Evolutionary conservation across 2,797 vertebrate genomes (phyloP).

Genomic region (Sebastiscus tertius): DNA sequence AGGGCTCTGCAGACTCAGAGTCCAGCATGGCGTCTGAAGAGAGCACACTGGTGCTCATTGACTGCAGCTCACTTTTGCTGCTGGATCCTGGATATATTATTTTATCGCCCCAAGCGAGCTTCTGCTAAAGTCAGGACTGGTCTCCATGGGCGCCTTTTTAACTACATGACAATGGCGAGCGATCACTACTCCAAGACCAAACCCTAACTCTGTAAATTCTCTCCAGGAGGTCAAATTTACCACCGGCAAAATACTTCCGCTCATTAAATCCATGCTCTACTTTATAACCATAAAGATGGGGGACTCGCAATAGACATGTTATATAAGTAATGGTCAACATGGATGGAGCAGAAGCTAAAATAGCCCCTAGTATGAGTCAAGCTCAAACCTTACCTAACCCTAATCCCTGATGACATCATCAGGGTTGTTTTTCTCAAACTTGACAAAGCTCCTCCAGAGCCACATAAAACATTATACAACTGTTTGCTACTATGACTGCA

Average conservation of each 20-base stretch:
- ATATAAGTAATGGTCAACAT: neutral
- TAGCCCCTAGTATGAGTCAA: neutral
- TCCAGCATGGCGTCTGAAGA: too few species aligned
- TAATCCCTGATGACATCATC: conserved; percentile 2
- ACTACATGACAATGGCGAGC: too few species aligned
- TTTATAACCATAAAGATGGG: neutral
- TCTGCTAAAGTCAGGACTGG: too few species aligned
- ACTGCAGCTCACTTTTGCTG: neutral
- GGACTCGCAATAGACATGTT: neutral
- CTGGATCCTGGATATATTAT: neutral
- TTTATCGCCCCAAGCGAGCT: too few species aligned
- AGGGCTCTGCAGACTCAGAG: too few species aligned
- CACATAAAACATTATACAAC: neutral
- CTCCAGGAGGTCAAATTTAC: too few species aligned
- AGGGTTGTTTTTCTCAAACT: neutral
- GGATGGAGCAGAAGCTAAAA: neutral
- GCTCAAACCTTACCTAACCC: neutral
- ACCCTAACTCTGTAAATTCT: too few species aligned
- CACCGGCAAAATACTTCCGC: too few species aligned
- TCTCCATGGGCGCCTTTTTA: too few species aligned
- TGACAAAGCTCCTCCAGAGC: neutral
- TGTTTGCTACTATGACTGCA: neutral
- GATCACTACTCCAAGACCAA: too few species aligned
- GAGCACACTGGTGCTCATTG: too few species aligned
- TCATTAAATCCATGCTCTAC: too few species aligned